Evolutionary conservation across 2,888 invertebrate species (phyloP).

Genomic region (Drosophila meridiana): DNA sequence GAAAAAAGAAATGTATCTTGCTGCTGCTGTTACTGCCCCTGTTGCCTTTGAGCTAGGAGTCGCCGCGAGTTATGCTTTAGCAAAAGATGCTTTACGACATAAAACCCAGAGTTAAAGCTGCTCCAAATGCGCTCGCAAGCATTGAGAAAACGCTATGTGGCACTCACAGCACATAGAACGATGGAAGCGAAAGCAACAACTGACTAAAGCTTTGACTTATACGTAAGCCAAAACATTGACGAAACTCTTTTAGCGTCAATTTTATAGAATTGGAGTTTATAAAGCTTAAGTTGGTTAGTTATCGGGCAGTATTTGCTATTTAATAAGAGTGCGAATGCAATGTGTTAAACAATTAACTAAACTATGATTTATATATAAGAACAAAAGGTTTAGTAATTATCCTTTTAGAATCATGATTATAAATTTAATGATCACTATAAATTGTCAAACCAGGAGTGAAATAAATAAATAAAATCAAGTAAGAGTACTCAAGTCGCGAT

Average conservation of each 20-base stretch:
- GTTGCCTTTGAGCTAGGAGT: constrained; percentile 23
- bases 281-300: not conserved
- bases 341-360: too few relatives aligned
- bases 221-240: not conserved
- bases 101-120: constrained; percentile 48
- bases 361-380: too few relatives aligned
- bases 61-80: constrained; percentile 38
- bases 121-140: constrained; percentile 22
- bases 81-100: constrained; percentile 51
- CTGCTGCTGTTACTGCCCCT: not conserved
- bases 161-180: constrained; percentile 9
- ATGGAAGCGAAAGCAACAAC: constrained; percentile 3
- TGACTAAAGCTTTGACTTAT: constrained; percentile 11
- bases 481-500: too few relatives aligned
- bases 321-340: too few relatives aligned
- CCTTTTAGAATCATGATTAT: too few relatives aligned
- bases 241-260: not conserved
- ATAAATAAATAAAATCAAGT: too few relatives aligned
- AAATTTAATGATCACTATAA: too few relatives aligned
- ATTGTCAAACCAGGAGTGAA: too few relatives aligned
- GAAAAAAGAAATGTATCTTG: constrained; percentile 37
- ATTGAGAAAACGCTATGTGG: constrained; percentile 29
- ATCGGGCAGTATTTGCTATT: not conserved
- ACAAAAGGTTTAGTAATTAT: too few relatives aligned
- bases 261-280: not conserved